Conservation (phyloP, 2,113 vertebrate genomes). For the Sinocyclocheilus anophthalmus region DNA sequence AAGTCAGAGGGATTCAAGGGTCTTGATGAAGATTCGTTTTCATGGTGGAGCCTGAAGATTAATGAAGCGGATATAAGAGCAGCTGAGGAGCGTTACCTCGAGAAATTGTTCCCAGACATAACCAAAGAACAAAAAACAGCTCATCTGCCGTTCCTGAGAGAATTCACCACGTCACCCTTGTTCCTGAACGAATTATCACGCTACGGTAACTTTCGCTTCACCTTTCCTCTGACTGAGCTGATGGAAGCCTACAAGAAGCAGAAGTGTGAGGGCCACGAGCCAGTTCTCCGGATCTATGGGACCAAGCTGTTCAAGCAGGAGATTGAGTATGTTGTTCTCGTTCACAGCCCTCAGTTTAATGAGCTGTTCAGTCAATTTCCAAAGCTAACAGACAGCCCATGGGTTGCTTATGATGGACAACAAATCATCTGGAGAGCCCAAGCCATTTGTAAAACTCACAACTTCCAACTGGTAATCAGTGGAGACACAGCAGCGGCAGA, state of each 20-base stretch:
- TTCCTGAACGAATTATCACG: constrained; percentile 36
- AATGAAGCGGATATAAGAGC: constrained; percentile 20
- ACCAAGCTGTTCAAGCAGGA: constrained; percentile 49
- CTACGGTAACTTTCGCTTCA: constrained; percentile 55
- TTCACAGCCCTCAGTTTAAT: constrained; percentile 49
- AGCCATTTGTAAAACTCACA: constrained; percentile 41
- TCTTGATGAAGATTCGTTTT: neutral
- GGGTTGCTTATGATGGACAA: constrained; percentile 24
- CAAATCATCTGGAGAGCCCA: constrained; percentile 55
- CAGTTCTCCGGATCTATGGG: constrained; percentile 46
- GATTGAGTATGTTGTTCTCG: constrained; percentile 52
- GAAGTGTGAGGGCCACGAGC: constrained; percentile 39
- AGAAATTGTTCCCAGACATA: neutral
- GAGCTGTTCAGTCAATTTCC: neutral
- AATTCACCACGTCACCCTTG: constrained; percentile 53
- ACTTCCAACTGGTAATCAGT: neutral
- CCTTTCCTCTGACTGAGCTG: constrained; percentile 42
- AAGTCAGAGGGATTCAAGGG: neutral
- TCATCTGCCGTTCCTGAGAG: constrained; percentile 15
- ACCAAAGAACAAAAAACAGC: neutral
- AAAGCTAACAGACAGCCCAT: neutral
- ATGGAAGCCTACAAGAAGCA: constrained; percentile 49
- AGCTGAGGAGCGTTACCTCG: constrained; percentile 23
- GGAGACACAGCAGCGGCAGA: neutral
- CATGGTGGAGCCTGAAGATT: constrained; percentile 48